phyloP scores from a whole-genome alignment of 2,797 vertebrate genomes.

The Syndactyla subalaris region DNA sequence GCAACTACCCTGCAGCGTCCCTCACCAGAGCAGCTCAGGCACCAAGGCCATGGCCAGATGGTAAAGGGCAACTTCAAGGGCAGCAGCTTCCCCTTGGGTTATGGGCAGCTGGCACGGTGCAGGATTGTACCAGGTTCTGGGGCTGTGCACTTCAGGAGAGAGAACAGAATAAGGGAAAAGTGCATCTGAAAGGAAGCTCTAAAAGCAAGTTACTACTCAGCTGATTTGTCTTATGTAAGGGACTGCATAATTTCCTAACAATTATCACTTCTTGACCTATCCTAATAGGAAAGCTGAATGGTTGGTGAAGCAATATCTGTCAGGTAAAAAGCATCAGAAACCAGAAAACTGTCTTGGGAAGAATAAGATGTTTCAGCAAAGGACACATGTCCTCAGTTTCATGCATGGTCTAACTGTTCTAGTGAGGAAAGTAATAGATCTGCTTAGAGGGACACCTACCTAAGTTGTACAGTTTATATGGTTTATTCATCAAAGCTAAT shows the following conservation, averaged over 20 bases:
- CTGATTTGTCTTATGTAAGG: not conserved
- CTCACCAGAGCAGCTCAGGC: not conserved
- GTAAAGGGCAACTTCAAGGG: not conserved
- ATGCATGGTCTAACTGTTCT: not conserved
- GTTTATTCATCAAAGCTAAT: not conserved
- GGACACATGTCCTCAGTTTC: not conserved
- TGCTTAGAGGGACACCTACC: not conserved
- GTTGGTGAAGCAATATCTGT: not conserved
- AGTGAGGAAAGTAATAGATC: not conserved
- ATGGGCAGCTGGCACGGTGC: not conserved
- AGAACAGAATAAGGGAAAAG: not conserved
- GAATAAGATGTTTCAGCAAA: not conserved
- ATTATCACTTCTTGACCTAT: not conserved
- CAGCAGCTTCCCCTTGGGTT: not conserved
- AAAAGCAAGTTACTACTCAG: not conserved
- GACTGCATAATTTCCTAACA: not conserved
- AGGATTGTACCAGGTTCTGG: not conserved
- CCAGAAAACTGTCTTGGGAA: not conserved
- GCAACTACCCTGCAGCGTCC: not conserved
- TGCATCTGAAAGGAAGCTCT: not conserved
- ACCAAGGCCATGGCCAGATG: not conserved
- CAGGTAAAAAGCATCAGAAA: not conserved
- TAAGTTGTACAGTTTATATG: not conserved
- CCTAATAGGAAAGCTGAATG: not conserved
- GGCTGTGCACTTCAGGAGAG: not conserved